These are phyloP conservation scores for Tragopan temminckii DNA, from an alignment of 2,797 vertebrate species.

Conservation along the genomic window DNA sequence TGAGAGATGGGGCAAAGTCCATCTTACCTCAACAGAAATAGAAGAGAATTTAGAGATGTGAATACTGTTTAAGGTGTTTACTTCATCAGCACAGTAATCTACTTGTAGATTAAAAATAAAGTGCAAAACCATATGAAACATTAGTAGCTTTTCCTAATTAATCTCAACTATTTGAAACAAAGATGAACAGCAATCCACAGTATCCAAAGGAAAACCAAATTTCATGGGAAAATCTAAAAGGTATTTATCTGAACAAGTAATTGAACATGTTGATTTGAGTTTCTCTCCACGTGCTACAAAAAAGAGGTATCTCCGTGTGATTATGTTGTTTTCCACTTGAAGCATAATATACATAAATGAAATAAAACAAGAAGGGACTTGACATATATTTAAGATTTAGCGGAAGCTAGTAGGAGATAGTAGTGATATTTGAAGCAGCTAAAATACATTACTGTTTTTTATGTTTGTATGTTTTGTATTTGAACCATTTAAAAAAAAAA, in stretches of 20 bases:
- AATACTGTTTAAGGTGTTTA: constrained; percentile 1
- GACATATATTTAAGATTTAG: neutral
- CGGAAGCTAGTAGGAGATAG: neutral
- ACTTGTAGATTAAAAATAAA: constrained; percentile 52
- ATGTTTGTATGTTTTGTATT: neutral
- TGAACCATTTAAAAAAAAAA: neutral
- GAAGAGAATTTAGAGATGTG: constrained; percentile 52
- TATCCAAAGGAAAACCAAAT: constrained; percentile 11
- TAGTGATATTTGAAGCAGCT: neutral
- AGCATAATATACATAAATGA: neutral
- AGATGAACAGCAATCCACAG: neutral
- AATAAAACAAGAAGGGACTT: neutral
- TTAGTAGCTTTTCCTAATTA: constrained; percentile 24
- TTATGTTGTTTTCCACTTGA: neutral
- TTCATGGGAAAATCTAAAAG: neutral
- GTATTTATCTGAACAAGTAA: neutral
- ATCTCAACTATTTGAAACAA: constrained; percentile 28
- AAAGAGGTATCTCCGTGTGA: neutral
- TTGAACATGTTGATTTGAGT: neutral
- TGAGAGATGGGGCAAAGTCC: constrained; percentile 93
- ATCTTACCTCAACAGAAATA: constrained; percentile 84
- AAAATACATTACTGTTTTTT: neutral
- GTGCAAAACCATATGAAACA: constrained; percentile 19
- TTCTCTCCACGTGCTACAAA: neutral
- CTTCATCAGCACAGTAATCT: constrained; percentile 51